phyloP scores from a whole-genome alignment of 2,113 vertebrate species.

The Ellobius talpinus region DNA sequence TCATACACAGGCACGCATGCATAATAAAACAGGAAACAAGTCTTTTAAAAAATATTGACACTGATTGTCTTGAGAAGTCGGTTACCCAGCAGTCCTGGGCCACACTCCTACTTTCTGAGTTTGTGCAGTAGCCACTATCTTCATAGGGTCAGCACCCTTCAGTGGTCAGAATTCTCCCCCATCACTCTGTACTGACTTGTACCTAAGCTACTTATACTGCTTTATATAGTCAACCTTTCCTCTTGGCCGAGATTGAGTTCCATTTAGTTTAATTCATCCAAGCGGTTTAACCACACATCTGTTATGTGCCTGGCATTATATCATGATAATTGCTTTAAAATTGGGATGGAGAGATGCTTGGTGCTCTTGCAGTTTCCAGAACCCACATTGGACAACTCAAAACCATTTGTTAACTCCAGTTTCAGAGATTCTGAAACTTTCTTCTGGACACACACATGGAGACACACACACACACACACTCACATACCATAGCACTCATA shows the following conservation, averaged over 20 bases:
- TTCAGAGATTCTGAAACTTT: not conserved
- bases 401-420: not conserved
- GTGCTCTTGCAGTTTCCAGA: not conserved
- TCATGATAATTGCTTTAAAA: not conserved
- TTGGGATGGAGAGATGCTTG: not conserved
- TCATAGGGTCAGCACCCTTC: not conserved
- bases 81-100: not conserved
- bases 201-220: not conserved
- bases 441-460: not conserved
- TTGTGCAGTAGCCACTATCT: not conserved
- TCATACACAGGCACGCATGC: not conserved
- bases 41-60: not conserved
- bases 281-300: not conserved
- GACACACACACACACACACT: not conserved
- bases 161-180: not conserved
- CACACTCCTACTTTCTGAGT: not conserved
- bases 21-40: not conserved
- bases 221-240: not conserved
- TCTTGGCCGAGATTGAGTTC: not conserved
- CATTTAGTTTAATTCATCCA: not conserved
- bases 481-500: not conserved
- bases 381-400: not conserved
- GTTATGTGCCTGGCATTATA: not conserved
- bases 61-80: not conserved
- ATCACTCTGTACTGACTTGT: not conserved